A percentile compares a stretch with the other conserved stretches of the same genome.
phyloP scores from a whole-genome alignment of 2,797 vertebrate genomes.

The Sciurus carolinensis region DNA sequence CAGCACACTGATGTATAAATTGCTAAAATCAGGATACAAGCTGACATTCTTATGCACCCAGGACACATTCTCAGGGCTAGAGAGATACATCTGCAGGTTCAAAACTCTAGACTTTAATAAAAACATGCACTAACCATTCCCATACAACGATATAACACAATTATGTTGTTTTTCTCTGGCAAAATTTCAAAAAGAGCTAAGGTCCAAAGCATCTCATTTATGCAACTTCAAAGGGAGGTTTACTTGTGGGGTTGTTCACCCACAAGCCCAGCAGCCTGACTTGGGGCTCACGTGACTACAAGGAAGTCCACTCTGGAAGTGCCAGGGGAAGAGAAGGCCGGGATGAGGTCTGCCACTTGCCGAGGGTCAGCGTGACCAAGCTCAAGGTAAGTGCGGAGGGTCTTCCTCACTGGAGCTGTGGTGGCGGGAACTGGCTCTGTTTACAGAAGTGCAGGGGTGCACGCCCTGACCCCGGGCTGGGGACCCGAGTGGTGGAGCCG shows the following conservation, averaged over 20 bases:
- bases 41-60: background rate
- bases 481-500: too few species aligned
- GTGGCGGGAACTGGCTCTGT: accelerated
- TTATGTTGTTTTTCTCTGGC: background rate
- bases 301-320: too few species aligned
- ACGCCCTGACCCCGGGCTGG: background rate
- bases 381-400: background rate
- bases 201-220: background rate
- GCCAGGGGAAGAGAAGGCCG: background rate
- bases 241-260: background rate
- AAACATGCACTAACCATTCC: background rate
- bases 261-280: background rate
- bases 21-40: background rate
- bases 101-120: background rate
- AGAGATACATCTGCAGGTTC: background rate
- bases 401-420: accelerated
- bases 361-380: background rate
- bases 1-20: background rate
- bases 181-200: background rate
- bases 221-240: background rate
- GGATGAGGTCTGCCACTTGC: accelerated
- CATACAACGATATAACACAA: background rate
- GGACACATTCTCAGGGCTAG: background rate
- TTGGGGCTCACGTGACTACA: background rate
- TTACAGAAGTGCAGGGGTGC: background rate